A percentile compares a stretch with the other conserved stretches of the same genome.
Conservation (phyloP, 1,140 invertebrate species). For the Orchesella cincta region DNA sequence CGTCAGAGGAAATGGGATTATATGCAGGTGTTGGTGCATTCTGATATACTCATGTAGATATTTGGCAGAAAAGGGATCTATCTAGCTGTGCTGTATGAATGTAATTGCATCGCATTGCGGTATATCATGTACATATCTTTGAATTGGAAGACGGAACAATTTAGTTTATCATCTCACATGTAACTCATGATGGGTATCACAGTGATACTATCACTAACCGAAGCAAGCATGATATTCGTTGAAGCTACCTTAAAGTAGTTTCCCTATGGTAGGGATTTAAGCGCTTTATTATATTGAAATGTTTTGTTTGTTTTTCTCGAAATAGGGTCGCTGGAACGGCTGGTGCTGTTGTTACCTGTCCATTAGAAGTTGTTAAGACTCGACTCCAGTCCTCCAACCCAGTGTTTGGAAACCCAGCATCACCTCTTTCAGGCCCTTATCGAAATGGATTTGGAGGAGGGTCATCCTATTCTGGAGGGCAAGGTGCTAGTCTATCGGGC, state of each 20-base stretch:
- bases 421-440: slow-evolving; percentile 35
- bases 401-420: slow-evolving; percentile 58
- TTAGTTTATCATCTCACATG: too few species aligned
- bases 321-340: slow-evolving; percentile 89
- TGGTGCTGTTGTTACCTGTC: slow-evolving; percentile 95
- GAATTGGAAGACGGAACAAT: too few species aligned
- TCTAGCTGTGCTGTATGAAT: too few species aligned
- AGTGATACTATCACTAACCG: not conserved
- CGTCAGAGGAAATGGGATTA: not conserved
- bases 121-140: too few species aligned
- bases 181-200: slow-evolving; percentile 5
- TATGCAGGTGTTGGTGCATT: too few species aligned
- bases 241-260: slow-evolving; percentile 27
- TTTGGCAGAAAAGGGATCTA: too few species aligned
- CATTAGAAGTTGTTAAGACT: slow-evolving; percentile 97
- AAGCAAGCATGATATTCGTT: slow-evolving; percentile 33
- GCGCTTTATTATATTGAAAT: not conserved
- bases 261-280: slow-evolving; percentile 9
- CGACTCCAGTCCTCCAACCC: slow-evolving; percentile 86
- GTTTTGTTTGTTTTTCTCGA: slow-evolving; percentile 51
- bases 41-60: too few species aligned
- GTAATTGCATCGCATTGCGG: too few species aligned
- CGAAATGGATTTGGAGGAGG: slow-evolving; percentile 47
- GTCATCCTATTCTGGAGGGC: slow-evolving; percentile 57
- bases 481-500: slow-evolving; percentile 58